Evolutionary conservation across 64 coral and sea anemone genomes (phyloP).

Genomic region (Cladopsammia gracilis): DNA sequence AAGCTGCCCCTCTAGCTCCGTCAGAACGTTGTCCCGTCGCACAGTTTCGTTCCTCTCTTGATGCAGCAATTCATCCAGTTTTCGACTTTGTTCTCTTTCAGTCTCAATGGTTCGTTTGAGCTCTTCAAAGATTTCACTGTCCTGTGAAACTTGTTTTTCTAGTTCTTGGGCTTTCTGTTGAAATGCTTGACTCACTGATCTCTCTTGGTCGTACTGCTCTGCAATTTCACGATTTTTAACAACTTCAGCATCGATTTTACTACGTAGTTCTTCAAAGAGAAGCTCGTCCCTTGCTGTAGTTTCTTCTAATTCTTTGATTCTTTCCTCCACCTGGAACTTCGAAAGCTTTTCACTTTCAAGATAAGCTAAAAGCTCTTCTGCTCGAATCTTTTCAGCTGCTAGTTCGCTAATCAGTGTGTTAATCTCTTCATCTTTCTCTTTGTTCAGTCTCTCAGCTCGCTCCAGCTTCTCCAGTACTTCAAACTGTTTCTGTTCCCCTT

Average conservation of each 20-base stretch:
- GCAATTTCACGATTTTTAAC: constrained; percentile 58
- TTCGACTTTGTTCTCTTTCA: constrained; percentile 61
- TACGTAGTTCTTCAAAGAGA: constrained; percentile 65
- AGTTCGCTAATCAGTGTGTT: constrained; percentile 44
- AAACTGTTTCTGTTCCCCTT: constrained; percentile 32
- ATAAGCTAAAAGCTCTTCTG: constrained; percentile 38
- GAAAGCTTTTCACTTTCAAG: constrained; percentile 35
- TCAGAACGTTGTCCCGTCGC: constrained; percentile 53
- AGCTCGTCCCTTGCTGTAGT: constrained; percentile 34
- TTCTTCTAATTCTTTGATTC: constrained; percentile 70
- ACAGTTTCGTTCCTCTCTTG: constrained; percentile 56
- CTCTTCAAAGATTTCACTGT: constrained; percentile 64
- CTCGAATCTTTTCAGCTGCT: constrained; percentile 37
- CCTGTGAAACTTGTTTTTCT: constrained; percentile 60
- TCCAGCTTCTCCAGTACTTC: constrained; percentile 65
- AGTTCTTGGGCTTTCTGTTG: constrained; percentile 55
- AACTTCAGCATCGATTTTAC: constrained; percentile 51
- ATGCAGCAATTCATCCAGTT: constrained; percentile 46
- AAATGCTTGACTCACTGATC: neutral
- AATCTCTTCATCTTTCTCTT: constrained; percentile 83
- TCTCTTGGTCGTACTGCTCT: constrained; percentile 58
- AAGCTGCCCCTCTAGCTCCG: constrained; percentile 48
- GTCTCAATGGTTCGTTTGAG: constrained; percentile 38
- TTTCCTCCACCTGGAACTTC: constrained; percentile 47
- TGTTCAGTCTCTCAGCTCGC: constrained; percentile 60